Conservation (phyloP, 2,888 invertebrate genomes). For the Athalia rosae region DNA sequence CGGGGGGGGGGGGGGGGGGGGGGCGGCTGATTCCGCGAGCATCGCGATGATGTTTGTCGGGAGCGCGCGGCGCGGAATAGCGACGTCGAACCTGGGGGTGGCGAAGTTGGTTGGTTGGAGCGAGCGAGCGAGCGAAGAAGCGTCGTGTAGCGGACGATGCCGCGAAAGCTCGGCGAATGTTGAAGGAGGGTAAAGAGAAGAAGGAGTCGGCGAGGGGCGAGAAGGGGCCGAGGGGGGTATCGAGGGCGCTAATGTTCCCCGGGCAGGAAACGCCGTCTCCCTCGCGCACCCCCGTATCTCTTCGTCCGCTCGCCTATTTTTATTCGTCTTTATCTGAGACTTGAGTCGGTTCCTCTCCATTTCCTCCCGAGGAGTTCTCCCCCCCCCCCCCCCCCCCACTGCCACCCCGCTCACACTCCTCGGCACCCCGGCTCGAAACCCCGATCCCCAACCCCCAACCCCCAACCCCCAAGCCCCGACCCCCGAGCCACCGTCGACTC, state of each 20-base stretch:
- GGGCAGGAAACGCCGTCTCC: constrained; percentile 73
- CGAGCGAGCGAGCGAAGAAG: neutral
- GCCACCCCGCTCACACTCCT: constrained; percentile 46
- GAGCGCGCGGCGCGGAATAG: constrained; percentile 45
- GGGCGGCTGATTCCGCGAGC: constrained; percentile 34
- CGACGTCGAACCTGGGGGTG: neutral
- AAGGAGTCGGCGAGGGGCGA: constrained; percentile 44
- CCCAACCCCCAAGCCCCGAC: constrained; percentile 8
- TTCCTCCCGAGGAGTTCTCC: constrained; percentile 70
- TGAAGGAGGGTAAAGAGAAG: constrained; percentile 46
- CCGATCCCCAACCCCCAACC: constrained; percentile 36
- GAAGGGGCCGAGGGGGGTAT: constrained; percentile 60
- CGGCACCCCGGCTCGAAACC: constrained; percentile 21
- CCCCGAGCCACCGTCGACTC: constrained; percentile 35
- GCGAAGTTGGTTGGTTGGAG: constrained; percentile 11
- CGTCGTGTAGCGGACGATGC: constrained; percentile 12
- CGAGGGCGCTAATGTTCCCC: constrained; percentile 73
- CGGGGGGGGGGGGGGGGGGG: constrained; percentile 32
- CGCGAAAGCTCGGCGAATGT: constrained; percentile 45
- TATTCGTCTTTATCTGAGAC: constrained; percentile 74
- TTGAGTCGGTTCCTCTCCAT: constrained; percentile 74
- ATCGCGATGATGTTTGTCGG: constrained; percentile 60
- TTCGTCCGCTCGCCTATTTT: constrained; percentile 70
- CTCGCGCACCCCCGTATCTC: constrained; percentile 71
- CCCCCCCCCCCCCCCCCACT: constrained; percentile 49